Percentiles rank a stretch among this genome's conserved stretches.
Evolutionary conservation across 2,888 invertebrate species (phyloP).

Genomic region (Tethea ocularis): DNA sequence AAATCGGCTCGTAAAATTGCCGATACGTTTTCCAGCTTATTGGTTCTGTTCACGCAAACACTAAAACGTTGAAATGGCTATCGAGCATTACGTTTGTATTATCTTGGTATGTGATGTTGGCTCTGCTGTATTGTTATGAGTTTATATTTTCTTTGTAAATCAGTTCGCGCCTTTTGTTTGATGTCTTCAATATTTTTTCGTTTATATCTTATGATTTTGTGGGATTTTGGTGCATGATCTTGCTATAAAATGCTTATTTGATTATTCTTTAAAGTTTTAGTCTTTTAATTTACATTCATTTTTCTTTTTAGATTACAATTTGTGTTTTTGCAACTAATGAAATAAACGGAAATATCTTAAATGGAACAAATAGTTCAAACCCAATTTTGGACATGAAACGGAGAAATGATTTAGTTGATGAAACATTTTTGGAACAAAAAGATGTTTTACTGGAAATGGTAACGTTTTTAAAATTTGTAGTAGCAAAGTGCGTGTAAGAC

Average conservation of each 20-base stretch:
- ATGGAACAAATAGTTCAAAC: constrained; percentile 22
- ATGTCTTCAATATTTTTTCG: neutral
- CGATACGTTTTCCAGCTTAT: constrained; percentile 42
- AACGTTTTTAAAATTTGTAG: constrained; percentile 18
- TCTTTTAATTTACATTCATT: too few species aligned
- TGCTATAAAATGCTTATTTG: too few species aligned
- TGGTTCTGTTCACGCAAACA: constrained; percentile 42
- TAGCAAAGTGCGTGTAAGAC: too few species aligned
- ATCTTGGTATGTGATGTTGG: constrained; percentile 51
- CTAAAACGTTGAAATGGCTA: constrained; percentile 55
- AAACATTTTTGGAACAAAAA: constrained; percentile 66
- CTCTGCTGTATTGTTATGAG: neutral
- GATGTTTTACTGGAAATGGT: constrained; percentile 68
- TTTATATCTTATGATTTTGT: neutral
- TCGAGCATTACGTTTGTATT: constrained; percentile 45
- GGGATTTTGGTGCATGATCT: neutral
- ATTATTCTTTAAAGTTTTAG: too few species aligned
- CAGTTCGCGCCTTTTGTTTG: neutral
- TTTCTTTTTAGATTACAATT: neutral
- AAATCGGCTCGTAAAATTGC: constrained; percentile 62
- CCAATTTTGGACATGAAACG: constrained; percentile 42
- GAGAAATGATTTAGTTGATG: constrained; percentile 54
- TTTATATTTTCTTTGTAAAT: neutral
- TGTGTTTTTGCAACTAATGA: neutral
- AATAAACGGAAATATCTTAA: constrained; percentile 19